Conservation (phyloP, 2,113 vertebrate species). For the Gila orcuttii region DNA sequence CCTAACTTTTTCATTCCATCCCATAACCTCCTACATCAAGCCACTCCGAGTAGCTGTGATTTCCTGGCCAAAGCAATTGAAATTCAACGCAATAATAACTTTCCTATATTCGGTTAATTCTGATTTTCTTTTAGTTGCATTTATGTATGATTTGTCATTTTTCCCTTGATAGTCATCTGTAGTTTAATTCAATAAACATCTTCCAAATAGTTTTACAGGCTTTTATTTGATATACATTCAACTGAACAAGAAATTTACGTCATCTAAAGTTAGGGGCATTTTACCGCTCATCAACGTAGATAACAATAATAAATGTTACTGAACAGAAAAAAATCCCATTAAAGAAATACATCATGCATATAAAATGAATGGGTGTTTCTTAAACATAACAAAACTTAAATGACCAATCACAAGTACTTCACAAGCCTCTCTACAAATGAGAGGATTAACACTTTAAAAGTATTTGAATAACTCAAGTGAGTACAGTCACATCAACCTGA, state of each 20-base stretch:
- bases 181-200: background rate
- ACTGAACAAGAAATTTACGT: background rate
- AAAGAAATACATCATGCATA: background rate
- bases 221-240: conserved; percentile 19
- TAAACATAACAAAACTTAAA: conserved; percentile 15
- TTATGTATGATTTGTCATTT: background rate
- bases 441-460: conserved; percentile 18
- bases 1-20: conserved; percentile 84
- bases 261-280: background rate
- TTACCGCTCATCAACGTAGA: background rate
- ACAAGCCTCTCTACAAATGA: conserved; percentile 10
- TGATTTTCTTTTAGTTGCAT: background rate
- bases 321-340: background rate
- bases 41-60: background rate
- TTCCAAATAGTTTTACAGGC: background rate
- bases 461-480: background rate
- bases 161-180: background rate
- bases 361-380: background rate
- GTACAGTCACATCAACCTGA: background rate
- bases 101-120: conserved; percentile 70
- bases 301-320: background rate
- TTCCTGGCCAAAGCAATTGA: conserved; percentile 69
- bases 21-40: conserved; percentile 76
- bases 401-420: background rate
- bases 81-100: conserved; percentile 68